Base-by-base conservation (phyloP, 2,888 invertebrate genomes). In the Dryococelus australis region DNA sequence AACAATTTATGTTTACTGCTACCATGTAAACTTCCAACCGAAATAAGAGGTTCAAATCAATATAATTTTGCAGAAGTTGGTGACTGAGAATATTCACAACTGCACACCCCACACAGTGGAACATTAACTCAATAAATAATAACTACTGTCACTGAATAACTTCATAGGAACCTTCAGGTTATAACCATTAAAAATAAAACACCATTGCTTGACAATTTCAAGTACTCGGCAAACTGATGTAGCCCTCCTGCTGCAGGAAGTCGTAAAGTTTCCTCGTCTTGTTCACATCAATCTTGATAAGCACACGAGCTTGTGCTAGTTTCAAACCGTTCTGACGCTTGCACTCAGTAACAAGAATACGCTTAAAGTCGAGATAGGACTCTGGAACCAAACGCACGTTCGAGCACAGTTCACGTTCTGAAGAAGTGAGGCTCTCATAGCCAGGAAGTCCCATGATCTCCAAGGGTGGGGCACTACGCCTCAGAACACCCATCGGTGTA, bases 201-300 rank as follows among this genome's bases (percentile, higher is more conserved):
- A 35, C 35, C 35, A 35, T 35, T 35, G 16, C 47, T 47, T 47
- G 12, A 47, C 47, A 47, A 47, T 16, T 47, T 65, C 65, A 65
- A n/a, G 65, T 16, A n/a, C 65, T 20, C 24, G 87, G 87, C 79
- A 85, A 95, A 91, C 93, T 94, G 89, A 97, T 95, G 91, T 95
- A 96, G 51, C 97, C 97, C 91, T 96, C 95, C 90, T 94, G 93
- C 87, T 96, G 92, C 47, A 97, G 93, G 92, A 96, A 95, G 93
- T 97, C 96, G 93, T 96, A 97, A 90, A 98, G 95, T 92, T 97
- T 97, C 89, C 98, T 94, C 0, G 98, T 98, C 90, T 94, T 94
- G 90, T 94, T 94, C 3, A 98, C 98, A 93, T 98, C 98, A 90
- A 98, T 98, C 92, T 98, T 98, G 79, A 98, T 94, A 84, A 98